phyloP scores from a whole-genome alignment of 2,888 invertebrate genomes.

The Stenotaenia linearis region DNA sequence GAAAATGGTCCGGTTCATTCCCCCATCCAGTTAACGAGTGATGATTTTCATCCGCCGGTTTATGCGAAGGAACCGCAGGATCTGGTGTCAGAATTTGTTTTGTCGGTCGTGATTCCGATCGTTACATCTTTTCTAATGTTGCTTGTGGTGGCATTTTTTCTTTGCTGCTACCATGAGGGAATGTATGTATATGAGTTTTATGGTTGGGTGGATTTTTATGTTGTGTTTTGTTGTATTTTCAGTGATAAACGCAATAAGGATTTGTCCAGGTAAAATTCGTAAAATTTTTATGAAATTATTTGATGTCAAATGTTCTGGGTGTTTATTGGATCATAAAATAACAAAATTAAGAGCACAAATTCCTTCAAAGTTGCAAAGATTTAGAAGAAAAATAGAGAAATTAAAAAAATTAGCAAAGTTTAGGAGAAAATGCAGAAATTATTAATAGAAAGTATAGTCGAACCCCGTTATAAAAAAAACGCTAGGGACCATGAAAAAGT shows the following conservation, averaged over 20 bases:
- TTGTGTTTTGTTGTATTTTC: neutral
- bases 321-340: neutral
- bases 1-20: slow-evolving; percentile 21
- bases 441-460: too few relatives aligned
- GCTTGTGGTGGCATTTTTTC: slow-evolving; percentile 28
- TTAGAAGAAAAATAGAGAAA: neutral
- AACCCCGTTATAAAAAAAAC: too few relatives aligned
- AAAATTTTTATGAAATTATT: neutral
- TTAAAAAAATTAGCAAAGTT: neutral
- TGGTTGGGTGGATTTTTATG: neutral
- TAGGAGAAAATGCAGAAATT: too few relatives aligned
- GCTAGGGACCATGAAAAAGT: too few relatives aligned
- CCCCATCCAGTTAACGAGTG: slow-evolving; percentile 31
- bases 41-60: slow-evolving; percentile 32
- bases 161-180: slow-evolving; percentile 51
- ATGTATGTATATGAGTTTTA: slow-evolving; percentile 55
- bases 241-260: slow-evolving; percentile 27
- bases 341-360: too few relatives aligned
- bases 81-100: slow-evolving; percentile 32
- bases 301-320: slow-evolving; percentile 32
- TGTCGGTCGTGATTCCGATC: slow-evolving; percentile 33
- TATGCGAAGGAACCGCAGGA: neutral
- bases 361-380: too few relatives aligned
- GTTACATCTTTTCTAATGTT: slow-evolving; percentile 26
- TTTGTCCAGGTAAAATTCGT: neutral